A percentile compares a stretch with the other conserved stretches of the same genome.
phyloP scores from a whole-genome alignment of 1,140 invertebrate species.

The Stegodyphus mimosarum region DNA sequence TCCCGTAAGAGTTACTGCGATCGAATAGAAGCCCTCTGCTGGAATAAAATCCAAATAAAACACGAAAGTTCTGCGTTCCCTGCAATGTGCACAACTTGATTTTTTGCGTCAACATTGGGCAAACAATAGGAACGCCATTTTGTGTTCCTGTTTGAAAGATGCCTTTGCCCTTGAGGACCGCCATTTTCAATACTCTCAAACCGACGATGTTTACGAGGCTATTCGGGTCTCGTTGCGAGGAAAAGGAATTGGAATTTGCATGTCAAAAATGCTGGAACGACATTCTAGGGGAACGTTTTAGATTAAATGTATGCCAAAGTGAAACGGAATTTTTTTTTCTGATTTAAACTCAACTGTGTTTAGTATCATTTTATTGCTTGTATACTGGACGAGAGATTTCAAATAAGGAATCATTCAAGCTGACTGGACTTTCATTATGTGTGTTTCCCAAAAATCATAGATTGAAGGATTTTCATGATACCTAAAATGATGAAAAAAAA shows the following conservation, averaged over 20 bases:
- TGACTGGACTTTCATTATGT: too few species aligned
- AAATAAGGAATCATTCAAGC: too few species aligned
- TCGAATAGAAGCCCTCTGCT: not conserved
- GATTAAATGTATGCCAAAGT: too few species aligned
- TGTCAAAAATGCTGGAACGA: not conserved
- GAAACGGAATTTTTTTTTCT: too few species aligned
- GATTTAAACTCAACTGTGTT: too few species aligned
- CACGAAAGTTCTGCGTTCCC: not conserved
- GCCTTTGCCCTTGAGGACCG: constrained; percentile 9
- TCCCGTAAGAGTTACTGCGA: constrained; percentile 26
- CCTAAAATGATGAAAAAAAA: too few species aligned
- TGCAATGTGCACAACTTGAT: constrained; percentile 3
- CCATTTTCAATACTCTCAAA: constrained; percentile 37
- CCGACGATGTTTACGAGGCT: constrained; percentile 39
- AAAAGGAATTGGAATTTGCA: constrained; percentile 27
- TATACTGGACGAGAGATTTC: too few species aligned
- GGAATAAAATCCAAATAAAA: not conserved
- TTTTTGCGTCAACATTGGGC: constrained; percentile 38
- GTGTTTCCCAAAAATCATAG: too few species aligned
- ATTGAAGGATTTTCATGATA: too few species aligned
- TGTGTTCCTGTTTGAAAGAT: not conserved
- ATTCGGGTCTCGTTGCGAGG: not conserved
- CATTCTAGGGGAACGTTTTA: too few species aligned
- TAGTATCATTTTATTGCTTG: too few species aligned
- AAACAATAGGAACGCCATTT: constrained; percentile 48